phyloP scores from a whole-genome alignment of 1,140 invertebrate genomes.

The Lycorma delicatula region DNA sequence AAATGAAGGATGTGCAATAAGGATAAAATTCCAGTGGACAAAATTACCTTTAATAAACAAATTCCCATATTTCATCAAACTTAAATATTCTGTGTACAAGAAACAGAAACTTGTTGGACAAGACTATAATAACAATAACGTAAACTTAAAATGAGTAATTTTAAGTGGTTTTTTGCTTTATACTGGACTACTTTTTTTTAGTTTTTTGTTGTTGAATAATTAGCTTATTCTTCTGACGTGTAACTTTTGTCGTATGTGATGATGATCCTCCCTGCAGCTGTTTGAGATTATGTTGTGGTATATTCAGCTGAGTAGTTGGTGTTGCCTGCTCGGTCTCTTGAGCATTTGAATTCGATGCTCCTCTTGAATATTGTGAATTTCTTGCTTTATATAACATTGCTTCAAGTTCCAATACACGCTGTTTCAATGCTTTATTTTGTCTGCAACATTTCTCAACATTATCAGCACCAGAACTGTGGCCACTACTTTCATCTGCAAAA shows the following conservation, averaged over 20 bases:
- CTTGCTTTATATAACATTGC: background rate
- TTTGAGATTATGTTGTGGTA: constrained; percentile 26
- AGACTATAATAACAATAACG: too few species aligned
- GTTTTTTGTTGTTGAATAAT: constrained; percentile 29
- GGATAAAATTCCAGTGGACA: too few species aligned
- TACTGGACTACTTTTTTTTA: constrained; percentile 11
- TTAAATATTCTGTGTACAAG: too few species aligned
- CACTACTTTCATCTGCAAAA: constrained; percentile 47
- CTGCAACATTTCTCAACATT: constrained; percentile 4
- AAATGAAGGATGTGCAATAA: too few species aligned
- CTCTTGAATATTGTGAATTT: too few species aligned
- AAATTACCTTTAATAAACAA: too few species aligned
- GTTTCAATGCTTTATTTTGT: constrained; percentile 14
- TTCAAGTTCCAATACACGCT: constrained; percentile 9
- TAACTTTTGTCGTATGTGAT: constrained; percentile 28
- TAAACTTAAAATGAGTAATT: too few species aligned
- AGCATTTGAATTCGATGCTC: too few species aligned
- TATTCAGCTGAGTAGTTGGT: constrained; percentile 6
- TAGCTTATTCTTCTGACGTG: constrained; percentile 29
- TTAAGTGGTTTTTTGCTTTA: too few species aligned
- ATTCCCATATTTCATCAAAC: too few species aligned
- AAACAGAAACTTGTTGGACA: too few species aligned
- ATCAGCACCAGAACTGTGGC: constrained; percentile 9
- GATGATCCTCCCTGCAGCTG: constrained; percentile 20
- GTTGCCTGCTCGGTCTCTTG: too few species aligned